Conservation (phyloP, 2,888 invertebrate species). For the Ophion ventricosus region DNA sequence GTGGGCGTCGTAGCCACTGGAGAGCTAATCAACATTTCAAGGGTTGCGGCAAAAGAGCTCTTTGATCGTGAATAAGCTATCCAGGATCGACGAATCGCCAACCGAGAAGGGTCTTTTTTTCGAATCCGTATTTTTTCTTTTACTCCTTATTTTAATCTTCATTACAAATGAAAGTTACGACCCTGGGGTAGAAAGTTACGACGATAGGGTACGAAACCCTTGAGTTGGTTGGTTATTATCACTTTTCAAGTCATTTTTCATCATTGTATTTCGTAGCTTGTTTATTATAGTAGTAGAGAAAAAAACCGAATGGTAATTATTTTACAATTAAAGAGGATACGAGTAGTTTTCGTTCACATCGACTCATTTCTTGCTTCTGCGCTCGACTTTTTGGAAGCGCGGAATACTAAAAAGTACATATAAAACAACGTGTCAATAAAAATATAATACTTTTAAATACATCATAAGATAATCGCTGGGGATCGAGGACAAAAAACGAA, state of each 20-base stretch:
- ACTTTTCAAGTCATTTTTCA: no score
- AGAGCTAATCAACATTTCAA: slow-evolving; percentile 65
- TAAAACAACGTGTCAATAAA: no score
- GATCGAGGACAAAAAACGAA: not conserved
- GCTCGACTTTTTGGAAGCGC: no score
- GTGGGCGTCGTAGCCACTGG: slow-evolving; percentile 38
- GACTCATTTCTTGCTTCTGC: not conserved
- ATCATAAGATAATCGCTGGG: not conserved
- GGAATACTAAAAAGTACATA: no score
- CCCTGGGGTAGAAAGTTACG: not conserved
- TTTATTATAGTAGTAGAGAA: not conserved
- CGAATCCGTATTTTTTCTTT: not conserved
- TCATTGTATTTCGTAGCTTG: no score
- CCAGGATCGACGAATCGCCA: not conserved
- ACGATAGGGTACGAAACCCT: no score
- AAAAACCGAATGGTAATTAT: not conserved
- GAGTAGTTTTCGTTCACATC: not conserved
- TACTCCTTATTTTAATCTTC: not conserved
- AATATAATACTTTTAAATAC: not conserved
- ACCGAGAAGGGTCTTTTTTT: not conserved
- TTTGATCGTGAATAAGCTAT: slow-evolving; percentile 16
- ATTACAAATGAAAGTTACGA: not conserved
- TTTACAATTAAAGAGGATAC: not conserved
- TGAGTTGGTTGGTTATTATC: no score
- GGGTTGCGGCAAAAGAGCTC: slow-evolving; percentile 21